Evolutionary conservation across 2,113 vertebrate species (phyloP).

Genomic region (Alectura lathami): DNA sequence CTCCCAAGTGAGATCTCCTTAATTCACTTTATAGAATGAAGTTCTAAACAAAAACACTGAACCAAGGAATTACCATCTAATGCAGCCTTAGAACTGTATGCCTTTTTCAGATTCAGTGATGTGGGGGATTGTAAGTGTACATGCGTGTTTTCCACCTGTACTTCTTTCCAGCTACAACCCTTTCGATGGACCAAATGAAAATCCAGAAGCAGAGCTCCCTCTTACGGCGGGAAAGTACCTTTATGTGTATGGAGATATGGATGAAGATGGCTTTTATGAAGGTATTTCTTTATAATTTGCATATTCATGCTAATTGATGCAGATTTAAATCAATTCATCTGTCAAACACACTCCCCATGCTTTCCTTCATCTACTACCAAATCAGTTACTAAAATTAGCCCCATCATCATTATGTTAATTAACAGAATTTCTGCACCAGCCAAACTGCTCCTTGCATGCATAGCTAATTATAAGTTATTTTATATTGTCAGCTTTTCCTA

Average conservation of each 20-base stretch:
- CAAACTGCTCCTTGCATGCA: not conserved
- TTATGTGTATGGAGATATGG: slow-evolving; percentile 97
- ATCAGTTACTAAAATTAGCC: slow-evolving; percentile 29
- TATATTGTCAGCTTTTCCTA: slow-evolving; percentile 28
- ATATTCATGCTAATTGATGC: not conserved
- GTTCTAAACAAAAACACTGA: not conserved
- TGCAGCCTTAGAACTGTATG: not conserved
- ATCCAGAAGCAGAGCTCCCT: slow-evolving; percentile 97
- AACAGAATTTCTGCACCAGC: slow-evolving; percentile 35
- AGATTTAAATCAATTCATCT: not conserved
- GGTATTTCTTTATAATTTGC: slow-evolving; percentile 70
- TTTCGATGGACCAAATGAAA: slow-evolving; percentile 96
- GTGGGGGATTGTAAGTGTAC: not conserved
- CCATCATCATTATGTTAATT: slow-evolving; percentile 25
- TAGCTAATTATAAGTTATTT: slow-evolving; percentile 37
- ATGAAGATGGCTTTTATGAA: slow-evolving; percentile 98
- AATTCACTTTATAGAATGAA: not conserved
- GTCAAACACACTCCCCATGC: not conserved
- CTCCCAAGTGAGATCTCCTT: not conserved
- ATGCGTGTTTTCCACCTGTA: not conserved
- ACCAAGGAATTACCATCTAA: not conserved
- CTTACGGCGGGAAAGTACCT: slow-evolving; percentile 97
- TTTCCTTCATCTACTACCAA: not conserved
- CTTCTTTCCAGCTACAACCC: slow-evolving; percentile 89
- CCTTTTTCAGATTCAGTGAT: not conserved